A percentile compares a stretch with the other conserved stretches of the same genome.
phyloP scores from a whole-genome alignment of 2,113 vertebrate species.

The Falcunculus frontatus region DNA sequence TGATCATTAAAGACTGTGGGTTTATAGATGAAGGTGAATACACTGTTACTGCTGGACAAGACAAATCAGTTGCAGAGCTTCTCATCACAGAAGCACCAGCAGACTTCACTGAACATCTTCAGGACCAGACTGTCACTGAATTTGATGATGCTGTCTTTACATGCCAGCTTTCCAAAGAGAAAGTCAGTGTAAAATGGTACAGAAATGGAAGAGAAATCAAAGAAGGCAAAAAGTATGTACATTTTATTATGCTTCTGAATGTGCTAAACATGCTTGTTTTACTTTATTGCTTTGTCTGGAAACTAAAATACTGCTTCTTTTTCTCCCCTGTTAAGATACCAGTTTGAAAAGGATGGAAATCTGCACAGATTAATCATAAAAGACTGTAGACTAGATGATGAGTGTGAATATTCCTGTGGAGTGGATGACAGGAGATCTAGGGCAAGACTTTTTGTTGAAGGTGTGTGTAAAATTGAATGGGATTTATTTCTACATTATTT shows the following conservation, averaged over 20 bases:
- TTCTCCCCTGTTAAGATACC: conserved; percentile 76
- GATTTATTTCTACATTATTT: not conserved
- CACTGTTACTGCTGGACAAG: conserved; percentile 83
- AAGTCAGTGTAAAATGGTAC: conserved; percentile 91
- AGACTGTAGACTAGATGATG: conserved; percentile 91
- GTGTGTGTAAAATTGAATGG: conserved; percentile 52
- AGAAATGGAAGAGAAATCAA: conserved; percentile 91
- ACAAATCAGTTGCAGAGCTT: conserved; percentile 89
- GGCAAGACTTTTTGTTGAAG: conserved; percentile 97
- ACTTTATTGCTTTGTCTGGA: not conserved
- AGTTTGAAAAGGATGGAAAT: conserved; percentile 91
- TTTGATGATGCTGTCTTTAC: conserved; percentile 94
- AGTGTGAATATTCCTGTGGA: conserved; percentile 96
- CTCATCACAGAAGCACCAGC: conserved; percentile 95
- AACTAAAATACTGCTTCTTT: conserved; percentile 3
- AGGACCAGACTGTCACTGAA: conserved; percentile 93
- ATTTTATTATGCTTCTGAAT: not conserved
- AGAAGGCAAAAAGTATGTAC: conserved; percentile 88
- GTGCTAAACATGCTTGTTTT: not conserved
- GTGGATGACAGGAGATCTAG: conserved; percentile 91
- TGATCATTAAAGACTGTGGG: conserved; percentile 90
- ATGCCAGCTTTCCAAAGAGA: conserved; percentile 93
- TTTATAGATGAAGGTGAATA: conserved; percentile 97
- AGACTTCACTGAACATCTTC: conserved; percentile 87
- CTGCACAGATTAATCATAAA: conserved; percentile 86